These are phyloP conservation scores for Hyperopisus bebe DNA, from an alignment of 2,113 vertebrate species.

Conservation along the genomic window DNA sequence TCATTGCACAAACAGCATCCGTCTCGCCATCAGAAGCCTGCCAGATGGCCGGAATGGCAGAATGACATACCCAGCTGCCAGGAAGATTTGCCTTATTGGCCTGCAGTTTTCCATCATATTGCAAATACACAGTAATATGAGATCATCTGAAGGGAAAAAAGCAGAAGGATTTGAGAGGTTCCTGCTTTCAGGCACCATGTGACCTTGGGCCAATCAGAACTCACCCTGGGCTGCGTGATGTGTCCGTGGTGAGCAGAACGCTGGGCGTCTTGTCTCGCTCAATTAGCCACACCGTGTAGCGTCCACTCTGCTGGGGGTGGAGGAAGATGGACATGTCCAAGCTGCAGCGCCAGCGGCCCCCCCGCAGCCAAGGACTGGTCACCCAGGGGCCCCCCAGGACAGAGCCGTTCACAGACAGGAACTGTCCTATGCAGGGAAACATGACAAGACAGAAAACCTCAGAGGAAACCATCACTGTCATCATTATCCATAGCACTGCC, in stretches of 20 bases:
- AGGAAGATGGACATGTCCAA: constrained; percentile 82
- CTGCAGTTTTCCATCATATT: neutral
- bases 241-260: constrained; percentile 56
- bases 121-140: neutral
- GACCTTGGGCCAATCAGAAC: constrained; percentile 17
- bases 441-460: neutral
- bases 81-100: neutral
- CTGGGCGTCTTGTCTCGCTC: constrained; percentile 58
- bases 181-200: neutral
- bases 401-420: constrained; percentile 78
- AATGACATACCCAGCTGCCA: neutral
- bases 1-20: neutral
- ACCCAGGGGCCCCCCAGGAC: constrained; percentile 69
- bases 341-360: constrained; percentile 64
- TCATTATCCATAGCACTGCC: neutral
- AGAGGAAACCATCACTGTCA: neutral
- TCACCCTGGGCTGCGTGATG: constrained; percentile 62
- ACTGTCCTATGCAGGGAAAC: constrained; percentile 66
- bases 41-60: neutral
- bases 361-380: constrained; percentile 85
- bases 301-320: constrained; percentile 69
- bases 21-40: neutral
- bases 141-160: neutral
- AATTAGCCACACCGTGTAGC: constrained; percentile 72
- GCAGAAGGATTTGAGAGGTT: neutral